A percentile compares a stretch with the other conserved stretches of the same genome.
phyloP scores from a whole-genome alignment of 2,113 vertebrate genomes.

The Carettochelys insculpta region DNA sequence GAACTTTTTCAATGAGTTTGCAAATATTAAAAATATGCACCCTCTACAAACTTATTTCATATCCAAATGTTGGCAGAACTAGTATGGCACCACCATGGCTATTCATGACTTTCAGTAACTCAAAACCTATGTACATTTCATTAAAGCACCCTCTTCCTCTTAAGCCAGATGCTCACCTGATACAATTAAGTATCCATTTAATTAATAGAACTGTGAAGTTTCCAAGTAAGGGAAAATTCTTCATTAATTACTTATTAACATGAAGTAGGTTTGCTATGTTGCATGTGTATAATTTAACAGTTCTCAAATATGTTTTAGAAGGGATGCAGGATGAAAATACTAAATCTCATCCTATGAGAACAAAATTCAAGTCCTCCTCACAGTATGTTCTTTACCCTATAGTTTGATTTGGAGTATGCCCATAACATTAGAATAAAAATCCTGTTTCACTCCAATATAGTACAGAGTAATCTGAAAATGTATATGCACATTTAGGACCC shows the following conservation, averaged over 20 bases:
- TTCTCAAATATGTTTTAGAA: neutral
- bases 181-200: neutral
- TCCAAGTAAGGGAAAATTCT: neutral
- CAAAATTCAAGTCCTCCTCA: neutral
- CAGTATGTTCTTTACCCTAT: neutral
- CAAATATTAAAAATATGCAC: neutral
- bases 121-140: neutral
- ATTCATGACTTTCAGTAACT: neutral
- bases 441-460: neutral
- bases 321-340: neutral
- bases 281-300: neutral
- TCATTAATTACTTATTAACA: neutral
- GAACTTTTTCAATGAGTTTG: neutral
- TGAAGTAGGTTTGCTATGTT: neutral
- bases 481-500: neutral
- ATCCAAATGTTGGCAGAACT: neutral
- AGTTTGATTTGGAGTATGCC: neutral
- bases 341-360: neutral
- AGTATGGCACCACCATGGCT: neutral
- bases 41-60: neutral
- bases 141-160: neutral
- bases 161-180: neutral
- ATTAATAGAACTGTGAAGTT: neutral
- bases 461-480: neutral
- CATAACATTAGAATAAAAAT: neutral